Evolutionary conservation across 2,888 invertebrate species (phyloP).

Genomic region (Elaeidobius kamerunicus): DNA sequence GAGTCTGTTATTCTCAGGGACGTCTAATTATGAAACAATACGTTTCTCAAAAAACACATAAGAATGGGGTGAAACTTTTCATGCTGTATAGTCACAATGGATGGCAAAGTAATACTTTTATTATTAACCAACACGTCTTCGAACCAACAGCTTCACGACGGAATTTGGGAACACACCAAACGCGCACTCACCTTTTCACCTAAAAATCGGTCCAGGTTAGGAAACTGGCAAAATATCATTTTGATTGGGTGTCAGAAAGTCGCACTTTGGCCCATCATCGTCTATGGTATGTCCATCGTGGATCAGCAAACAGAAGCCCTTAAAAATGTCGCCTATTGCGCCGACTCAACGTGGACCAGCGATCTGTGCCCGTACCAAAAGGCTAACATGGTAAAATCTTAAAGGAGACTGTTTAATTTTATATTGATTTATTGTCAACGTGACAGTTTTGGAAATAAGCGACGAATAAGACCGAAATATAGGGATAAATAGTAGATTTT

Average conservation of each 20-base stretch:
- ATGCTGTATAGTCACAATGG: too few relatives aligned
- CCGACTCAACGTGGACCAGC: constrained; percentile 44
- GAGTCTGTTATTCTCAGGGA: too few relatives aligned
- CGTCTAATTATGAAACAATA: too few relatives aligned
- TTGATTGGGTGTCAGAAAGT: constrained; percentile 23
- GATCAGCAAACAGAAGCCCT: constrained; percentile 44
- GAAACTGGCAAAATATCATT: constrained; percentile 20
- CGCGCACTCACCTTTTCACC: constrained; percentile 8
- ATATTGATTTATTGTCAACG: constrained; percentile 7
- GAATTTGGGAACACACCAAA: constrained; percentile 7
- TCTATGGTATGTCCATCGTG: constrained; percentile 19
- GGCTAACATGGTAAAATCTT: constrained; percentile 42
- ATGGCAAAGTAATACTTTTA: too few relatives aligned
- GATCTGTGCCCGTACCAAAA: constrained; percentile 38
- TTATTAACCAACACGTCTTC: too few relatives aligned
- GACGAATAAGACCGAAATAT: neutral
- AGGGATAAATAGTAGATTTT: neutral
- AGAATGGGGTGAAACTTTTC: too few relatives aligned
- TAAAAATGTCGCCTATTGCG: constrained; percentile 44
- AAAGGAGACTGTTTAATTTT: constrained; percentile 8
- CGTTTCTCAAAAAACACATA: too few relatives aligned
- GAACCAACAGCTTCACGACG: too few relatives aligned
- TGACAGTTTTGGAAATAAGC: constrained; percentile 11
- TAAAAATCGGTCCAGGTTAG: constrained; percentile 21
- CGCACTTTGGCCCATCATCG: constrained; percentile 7